Conservation (phyloP, 1,140 invertebrate genomes). For the Acromyrmex charruanus region DNA sequence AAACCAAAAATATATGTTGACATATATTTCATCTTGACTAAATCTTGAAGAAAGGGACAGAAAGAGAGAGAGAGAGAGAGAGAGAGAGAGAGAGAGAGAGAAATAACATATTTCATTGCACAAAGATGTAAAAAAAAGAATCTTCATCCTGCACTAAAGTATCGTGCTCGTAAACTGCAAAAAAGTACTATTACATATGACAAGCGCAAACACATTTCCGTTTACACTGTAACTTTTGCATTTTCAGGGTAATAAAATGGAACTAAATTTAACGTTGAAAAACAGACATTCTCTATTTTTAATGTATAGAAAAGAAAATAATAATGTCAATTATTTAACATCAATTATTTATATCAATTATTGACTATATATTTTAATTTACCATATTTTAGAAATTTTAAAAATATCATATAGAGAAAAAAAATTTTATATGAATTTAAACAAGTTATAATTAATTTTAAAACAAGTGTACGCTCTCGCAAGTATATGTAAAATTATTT, state of each 20-base stretch:
- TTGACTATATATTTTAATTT: background rate
- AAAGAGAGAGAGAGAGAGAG: background rate
- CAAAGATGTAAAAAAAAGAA: slow-evolving; percentile 37
- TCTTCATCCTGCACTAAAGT: slow-evolving; percentile 36
- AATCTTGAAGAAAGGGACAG: background rate
- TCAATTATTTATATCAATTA: no score
- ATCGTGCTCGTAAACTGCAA: slow-evolving; percentile 39
- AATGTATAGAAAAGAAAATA: background rate
- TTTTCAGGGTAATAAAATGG: slow-evolving; percentile 32
- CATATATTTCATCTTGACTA: slow-evolving; percentile 58
- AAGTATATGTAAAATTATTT: background rate
- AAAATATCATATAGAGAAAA: background rate
- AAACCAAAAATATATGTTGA: slow-evolving; percentile 56
- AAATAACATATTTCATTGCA: slow-evolving; percentile 45
- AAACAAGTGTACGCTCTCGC: background rate
- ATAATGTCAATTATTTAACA: background rate
- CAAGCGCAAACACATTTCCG: slow-evolving; percentile 55
- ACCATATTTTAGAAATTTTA: background rate
- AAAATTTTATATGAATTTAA: background rate
- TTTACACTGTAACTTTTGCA: slow-evolving; percentile 53
- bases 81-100: background rate
- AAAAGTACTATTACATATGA: slow-evolving; percentile 53
- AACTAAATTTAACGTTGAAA: slow-evolving; percentile 30
- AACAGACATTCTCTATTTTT: background rate
- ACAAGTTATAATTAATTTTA: background rate